Percentiles rank a stretch among this genome's conserved stretches.
These are phyloP conservation scores for Aphidius colemani DNA, from an alignment of 2,888 invertebrate genomes.

Conservation along the genomic window DNA sequence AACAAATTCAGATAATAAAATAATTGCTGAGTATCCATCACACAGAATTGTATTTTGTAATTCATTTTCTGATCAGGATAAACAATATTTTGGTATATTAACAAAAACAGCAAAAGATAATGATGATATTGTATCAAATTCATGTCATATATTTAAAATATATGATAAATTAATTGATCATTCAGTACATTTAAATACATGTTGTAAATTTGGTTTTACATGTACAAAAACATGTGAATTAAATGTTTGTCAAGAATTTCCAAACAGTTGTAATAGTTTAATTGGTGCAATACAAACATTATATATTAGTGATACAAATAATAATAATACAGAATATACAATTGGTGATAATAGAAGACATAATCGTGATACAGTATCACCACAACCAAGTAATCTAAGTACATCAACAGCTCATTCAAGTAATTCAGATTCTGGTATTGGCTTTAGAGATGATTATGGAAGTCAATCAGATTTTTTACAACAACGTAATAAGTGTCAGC, in stretches of 20 bases:
- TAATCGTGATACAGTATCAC: conserved; percentile 63
- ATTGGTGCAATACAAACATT: conserved; percentile 66
- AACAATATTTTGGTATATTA: conserved; percentile 90
- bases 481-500: not conserved
- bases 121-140: conserved; percentile 73
- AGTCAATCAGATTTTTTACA: conserved; percentile 67
- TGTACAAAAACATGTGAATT: conserved; percentile 81
- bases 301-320: conserved; percentile 58
- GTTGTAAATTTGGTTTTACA: conserved; percentile 81
- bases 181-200: conserved; percentile 76
- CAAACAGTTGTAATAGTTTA: conserved; percentile 75
- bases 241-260: conserved; percentile 86
- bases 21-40: conserved; percentile 85
- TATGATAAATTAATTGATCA: conserved; percentile 87
- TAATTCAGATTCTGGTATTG: conserved; percentile 94
- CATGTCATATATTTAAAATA: conserved; percentile 94
- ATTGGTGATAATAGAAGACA: conserved; percentile 32
- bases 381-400: conserved; percentile 83
- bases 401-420: conserved; percentile 83
- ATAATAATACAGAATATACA: conserved; percentile 39
- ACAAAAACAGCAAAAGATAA: conserved; percentile 72
- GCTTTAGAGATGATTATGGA: conserved; percentile 86
- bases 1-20: conserved; percentile 76
- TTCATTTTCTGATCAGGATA: conserved; percentile 87
- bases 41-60: conserved; percentile 87